phyloP scores from a whole-genome alignment of 2,113 vertebrate species.

The Saccopteryx leptura region DNA sequence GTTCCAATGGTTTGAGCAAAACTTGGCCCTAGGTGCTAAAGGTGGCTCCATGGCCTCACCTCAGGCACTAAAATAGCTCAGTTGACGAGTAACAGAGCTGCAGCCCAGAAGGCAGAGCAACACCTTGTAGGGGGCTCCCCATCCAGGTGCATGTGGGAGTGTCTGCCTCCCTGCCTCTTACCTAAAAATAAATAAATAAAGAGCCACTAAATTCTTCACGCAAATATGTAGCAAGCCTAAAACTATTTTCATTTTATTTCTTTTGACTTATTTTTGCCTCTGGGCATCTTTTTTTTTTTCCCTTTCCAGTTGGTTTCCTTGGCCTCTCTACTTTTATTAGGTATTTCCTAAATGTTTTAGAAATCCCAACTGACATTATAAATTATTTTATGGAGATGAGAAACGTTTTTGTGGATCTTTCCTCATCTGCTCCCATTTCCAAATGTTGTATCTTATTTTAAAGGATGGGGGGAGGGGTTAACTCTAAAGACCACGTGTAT shows the following conservation, averaged over 20 bases:
- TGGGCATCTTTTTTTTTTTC: neutral
- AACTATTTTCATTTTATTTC: neutral
- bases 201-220: neutral
- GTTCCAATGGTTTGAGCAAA: no score
- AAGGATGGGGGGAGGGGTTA: neutral
- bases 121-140: no score
- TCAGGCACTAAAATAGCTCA: no score
- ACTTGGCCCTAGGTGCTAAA: no score
- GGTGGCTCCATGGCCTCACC: no score
- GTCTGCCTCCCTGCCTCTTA: no score
- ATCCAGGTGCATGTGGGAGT: no score
- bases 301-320: constrained; percentile 12
- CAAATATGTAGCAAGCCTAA: neutral
- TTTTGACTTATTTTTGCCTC: constrained; percentile 43
- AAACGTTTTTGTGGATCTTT: neutral
- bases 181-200: neutral
- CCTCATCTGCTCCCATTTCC: neutral
- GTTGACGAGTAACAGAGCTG: no score
- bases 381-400: neutral
- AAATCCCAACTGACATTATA: neutral
- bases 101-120: no score
- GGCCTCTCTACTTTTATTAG: neutral
- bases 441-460: neutral
- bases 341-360: constrained; percentile 55
- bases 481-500: neutral